Base-by-base conservation (phyloP, 1,140 invertebrate genomes). In the Drosophila teissieri region DNA sequence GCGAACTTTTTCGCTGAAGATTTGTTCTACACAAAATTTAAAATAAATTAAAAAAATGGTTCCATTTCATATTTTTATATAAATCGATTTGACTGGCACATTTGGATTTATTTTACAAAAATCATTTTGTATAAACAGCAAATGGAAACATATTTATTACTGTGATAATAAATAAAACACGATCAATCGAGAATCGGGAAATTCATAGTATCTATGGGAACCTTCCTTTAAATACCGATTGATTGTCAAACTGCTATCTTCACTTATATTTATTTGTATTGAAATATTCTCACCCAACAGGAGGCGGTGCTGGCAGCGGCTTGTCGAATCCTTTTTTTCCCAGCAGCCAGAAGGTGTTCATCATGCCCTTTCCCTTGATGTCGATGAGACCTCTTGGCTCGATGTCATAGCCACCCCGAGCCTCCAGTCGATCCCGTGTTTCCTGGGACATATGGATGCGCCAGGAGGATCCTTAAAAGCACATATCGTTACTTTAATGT, bases 291-390 rank as follows among this genome's bases (percentile, higher is more conserved):
- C 93, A 97, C 96, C 95, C 95, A 39, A 97, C 93, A 3, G 95
- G 94, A 4, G 96, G 96, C 49, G 96, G 96, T 34, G 94, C 94
- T 8, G 97, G 97, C 10, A 98, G 93, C 27, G 95, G 94, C 92
- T 97, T 97, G 75, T 97, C 95, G 91, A 98, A 98, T 22, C 96
- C 97, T 48, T 96, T 95, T 93, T 97, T 97, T 51, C 97, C 97
- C 31, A 96, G 93, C 46, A 98, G 93, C 97, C 97, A 98, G 92
- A 97, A 98, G 1, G 97, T 98, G 64, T 95, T 95, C 95, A 97
- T 96, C 89, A 95, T 95, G 37, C 97, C 97, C 93, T 98, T 98
- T 48, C 97, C 97, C 93, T 98, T 98, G 49, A 98, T 94, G 74
- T 97, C 96, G 2, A 96, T 97, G 51, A 95, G 93, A 1, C 97